Evolutionary conservation across 2,113 vertebrate genomes (phyloP), one percentile per base, ranked within the genome.

Genomic region (Ceratotherium simum): DNA sequence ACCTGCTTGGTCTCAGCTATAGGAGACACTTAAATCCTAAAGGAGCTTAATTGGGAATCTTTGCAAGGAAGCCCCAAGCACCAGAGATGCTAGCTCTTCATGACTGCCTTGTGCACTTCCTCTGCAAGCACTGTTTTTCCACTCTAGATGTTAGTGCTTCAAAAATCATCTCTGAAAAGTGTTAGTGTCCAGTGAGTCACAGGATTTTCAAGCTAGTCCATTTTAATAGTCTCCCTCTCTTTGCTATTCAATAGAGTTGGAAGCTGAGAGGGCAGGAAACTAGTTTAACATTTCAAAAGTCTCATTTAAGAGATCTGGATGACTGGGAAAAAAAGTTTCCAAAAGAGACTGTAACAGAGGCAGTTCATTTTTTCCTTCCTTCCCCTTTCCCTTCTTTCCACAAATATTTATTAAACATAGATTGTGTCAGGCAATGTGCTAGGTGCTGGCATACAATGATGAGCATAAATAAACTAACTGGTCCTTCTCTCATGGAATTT

Each of bases 261-360:
- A 85, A 97, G 76, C 73, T 65, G 36, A 85, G 65, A 79, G 14
- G 51, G 75, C 46, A 92, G 76, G 3, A 97, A 84, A 93, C 12
- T n/a, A 72, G 70, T n/a, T 83, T 80, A 54, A 75, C 18, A 69
- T 91, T 93, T 85, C 14, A 78, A 91, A 75, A 67, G 72, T 92
- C 67, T 81, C 62, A 95, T 25, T 95, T 54, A 84, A 84, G 75
- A 79, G 21, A 72, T 67, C 6, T 48, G 14, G 58, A n/a, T 73
- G 33, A 88, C 36, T 39, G 31, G 82, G 17, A 51, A 65, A 76
- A 69, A 69, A 17, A 17, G 13, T 88, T 84, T 81, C 60, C 64
- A 31, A 67, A 94, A 73, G 39, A 4, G 31, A 72, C 16, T 48
- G 8, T 95, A 25, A 11, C 7, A 69, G 33, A 78, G 11, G 18